These are phyloP conservation scores for Austrolebias charrua DNA, from an alignment of 2,797 vertebrate species.

Conservation along the genomic window DNA sequence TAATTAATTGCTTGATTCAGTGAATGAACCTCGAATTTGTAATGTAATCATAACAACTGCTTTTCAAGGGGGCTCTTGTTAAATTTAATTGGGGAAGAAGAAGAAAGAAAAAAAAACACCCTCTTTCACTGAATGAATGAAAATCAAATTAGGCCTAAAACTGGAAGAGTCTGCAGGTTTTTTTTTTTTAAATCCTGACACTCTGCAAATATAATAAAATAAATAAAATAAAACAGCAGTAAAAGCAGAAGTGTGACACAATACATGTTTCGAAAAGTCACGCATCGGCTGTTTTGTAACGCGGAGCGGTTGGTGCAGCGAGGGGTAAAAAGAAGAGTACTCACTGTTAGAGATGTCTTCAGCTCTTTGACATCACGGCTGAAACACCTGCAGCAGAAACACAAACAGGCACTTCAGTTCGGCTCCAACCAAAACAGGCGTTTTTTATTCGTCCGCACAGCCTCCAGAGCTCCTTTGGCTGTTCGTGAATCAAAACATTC, in stretches of 20 bases:
- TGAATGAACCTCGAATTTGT: conserved; percentile 79
- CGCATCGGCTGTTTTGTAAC: conserved; percentile 33
- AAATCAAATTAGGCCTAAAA: conserved; percentile 79
- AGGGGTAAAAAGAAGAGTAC: conserved; percentile 46
- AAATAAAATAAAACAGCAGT: conserved; percentile 12
- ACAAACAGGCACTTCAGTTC: conserved; percentile 45
- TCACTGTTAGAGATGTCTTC: conserved; percentile 82
- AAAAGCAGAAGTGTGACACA: conserved; percentile 53
- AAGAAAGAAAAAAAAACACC: conserved; percentile 57
- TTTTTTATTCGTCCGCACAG: conserved; percentile 24
- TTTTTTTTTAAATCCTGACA: conserved; percentile 27
- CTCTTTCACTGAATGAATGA: conserved; percentile 73
- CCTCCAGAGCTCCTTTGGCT: too few relatives aligned
- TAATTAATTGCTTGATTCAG: conserved; percentile 80
- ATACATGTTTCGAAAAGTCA: conserved; percentile 49
- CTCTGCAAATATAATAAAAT: conserved; percentile 1
- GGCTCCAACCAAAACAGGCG: conserved; percentile 38
- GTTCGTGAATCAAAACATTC: too few relatives aligned
- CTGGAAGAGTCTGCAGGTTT: conserved; percentile 58
- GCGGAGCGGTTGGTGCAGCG: conserved; percentile 15
- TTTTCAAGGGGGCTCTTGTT: conserved; percentile 79
- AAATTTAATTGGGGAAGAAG: conserved; percentile 76
- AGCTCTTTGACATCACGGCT: conserved; percentile 85
- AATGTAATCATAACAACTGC: conserved; percentile 81
- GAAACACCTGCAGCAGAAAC: conserved; percentile 71